phyloP scores from a whole-genome alignment of 2,888 invertebrate species.

The Macroteleia sp. region DNA sequence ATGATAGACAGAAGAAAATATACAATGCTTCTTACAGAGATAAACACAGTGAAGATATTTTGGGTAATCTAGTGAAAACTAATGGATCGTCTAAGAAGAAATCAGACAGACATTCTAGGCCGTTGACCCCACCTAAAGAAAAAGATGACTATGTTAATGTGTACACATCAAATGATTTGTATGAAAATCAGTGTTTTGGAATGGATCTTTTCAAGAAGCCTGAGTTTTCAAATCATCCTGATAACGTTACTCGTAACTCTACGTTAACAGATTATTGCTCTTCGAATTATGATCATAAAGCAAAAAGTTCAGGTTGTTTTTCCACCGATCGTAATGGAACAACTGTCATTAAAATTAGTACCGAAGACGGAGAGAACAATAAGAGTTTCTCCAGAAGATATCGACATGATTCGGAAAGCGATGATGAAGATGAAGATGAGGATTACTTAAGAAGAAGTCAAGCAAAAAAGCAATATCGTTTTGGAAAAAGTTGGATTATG shows the following conservation, averaged over 20 bases:
- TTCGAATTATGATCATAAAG: conserved; percentile 16
- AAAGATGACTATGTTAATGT: conserved; percentile 35
- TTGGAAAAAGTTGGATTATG: conserved; percentile 65
- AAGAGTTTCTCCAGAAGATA: conserved; percentile 27
- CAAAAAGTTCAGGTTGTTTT: conserved; percentile 55
- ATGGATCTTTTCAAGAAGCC: conserved; percentile 72
- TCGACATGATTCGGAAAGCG: conserved; percentile 67
- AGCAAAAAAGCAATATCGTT: conserved; percentile 45
- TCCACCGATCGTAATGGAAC: conserved; percentile 74
- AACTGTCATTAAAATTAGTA: conserved; percentile 75
- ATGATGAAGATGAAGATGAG: conserved; percentile 69
- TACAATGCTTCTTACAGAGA: too few relatives aligned
- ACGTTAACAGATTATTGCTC: not conserved
- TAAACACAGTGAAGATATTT: too few relatives aligned
- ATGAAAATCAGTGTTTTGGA: conserved; percentile 74
- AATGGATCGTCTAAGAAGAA: conserved; percentile 40
- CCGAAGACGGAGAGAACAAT: conserved; percentile 65
- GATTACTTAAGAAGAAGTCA: conserved; percentile 59
- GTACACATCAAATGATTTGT: conserved; percentile 71
- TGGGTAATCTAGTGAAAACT: too few relatives aligned
- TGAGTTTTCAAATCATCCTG: conserved; percentile 48
- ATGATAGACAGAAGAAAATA: too few relatives aligned
- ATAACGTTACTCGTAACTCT: conserved; percentile 29
- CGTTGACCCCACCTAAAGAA: conserved; percentile 74
- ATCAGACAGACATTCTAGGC: conserved; percentile 74